Evolutionary conservation across 2,113 vertebrate species (phyloP), one percentile per base, ranked within the genome.

Genomic region (Phoxinus phoxinus): DNA sequence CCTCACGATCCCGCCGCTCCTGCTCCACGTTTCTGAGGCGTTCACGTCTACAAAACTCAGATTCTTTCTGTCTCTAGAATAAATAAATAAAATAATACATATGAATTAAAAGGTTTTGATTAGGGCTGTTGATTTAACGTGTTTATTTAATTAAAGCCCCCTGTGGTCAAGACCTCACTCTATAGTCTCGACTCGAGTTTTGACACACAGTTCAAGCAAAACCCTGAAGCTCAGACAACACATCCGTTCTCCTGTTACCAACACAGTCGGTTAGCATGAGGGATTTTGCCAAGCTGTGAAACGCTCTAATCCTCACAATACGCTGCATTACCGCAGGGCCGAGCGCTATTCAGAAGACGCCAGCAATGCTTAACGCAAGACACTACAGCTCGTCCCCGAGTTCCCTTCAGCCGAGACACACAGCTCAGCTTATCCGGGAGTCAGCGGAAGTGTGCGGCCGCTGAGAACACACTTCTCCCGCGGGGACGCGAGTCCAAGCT

Each of bases 391-490:
- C 79, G 89, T 87, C 72, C 91, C 84, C 84, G 58, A 84, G 61
- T 91, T 91, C 87, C 67, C 69, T 87, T 87, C 63, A 87, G 89
- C 89, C 35, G 85, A n/a, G 15, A 69, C 88, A 90, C 89, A 87
- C 85, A 67, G 15, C 71, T 84, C 80, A 81, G 73, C 87, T 58
- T 44, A 87, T 92, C 85, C 88, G 91, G 90, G 80, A 6, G 85
- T 90, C 73, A 89, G 89, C 56, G 1, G 86, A 87, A 85, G 88
- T 12, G 84, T 87, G 86, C 48, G 88, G 30, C 87, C 88, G 27
- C 17, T 32, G 88, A 48, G 82, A 89, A 88, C 87, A 72, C 23
- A 83, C 86, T 89, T 71, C 84, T 84, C 56, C 86, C 87, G 84
- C 56, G 19, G 84, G 37, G 86, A 90, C 85, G 84, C 90, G 80